A percentile compares a stretch with the other conserved stretches of the same genome.
Conservation (phyloP, 2,113 vertebrate genomes). For the Mormyrus lacerda region DNA sequence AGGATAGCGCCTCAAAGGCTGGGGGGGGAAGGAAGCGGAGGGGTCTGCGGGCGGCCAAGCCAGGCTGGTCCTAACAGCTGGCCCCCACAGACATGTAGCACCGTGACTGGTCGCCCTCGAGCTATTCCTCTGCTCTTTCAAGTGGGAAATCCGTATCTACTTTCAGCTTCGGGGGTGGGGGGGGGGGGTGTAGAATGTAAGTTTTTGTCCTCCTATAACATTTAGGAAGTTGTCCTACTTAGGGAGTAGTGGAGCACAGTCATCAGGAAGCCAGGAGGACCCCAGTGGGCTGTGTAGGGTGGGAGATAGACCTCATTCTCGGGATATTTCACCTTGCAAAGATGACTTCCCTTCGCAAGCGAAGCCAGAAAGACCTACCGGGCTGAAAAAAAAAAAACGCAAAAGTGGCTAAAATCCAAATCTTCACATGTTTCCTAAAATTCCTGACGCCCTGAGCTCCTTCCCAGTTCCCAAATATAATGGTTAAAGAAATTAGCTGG, state of each 20-base stretch:
- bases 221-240: constrained; percentile 12
- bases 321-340: not conserved
- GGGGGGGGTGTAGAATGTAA: not conserved
- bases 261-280: not conserved
- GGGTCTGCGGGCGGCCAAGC: constrained; percentile 11
- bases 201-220: not conserved
- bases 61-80: constrained; percentile 20
- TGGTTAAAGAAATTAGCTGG: not conserved
- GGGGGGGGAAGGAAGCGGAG: constrained; percentile 30
- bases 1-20: constrained; percentile 41
- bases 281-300: too few relatives aligned
- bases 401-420: not conserved
- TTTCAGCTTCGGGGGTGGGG: not conserved
- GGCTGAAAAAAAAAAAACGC: not conserved
- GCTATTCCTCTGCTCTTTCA: constrained; percentile 40
- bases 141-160: constrained; percentile 31
- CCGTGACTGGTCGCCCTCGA: constrained; percentile 35
- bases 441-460: not conserved
- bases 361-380: not conserved
- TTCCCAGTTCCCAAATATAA: not conserved
- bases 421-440: not conserved
- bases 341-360: not conserved
- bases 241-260: too few relatives aligned
- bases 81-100: constrained; percentile 28
- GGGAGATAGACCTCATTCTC: not conserved